Conservation (phyloP, 2,113 vertebrate species). For the Protobothrops flavoviridis region DNA sequence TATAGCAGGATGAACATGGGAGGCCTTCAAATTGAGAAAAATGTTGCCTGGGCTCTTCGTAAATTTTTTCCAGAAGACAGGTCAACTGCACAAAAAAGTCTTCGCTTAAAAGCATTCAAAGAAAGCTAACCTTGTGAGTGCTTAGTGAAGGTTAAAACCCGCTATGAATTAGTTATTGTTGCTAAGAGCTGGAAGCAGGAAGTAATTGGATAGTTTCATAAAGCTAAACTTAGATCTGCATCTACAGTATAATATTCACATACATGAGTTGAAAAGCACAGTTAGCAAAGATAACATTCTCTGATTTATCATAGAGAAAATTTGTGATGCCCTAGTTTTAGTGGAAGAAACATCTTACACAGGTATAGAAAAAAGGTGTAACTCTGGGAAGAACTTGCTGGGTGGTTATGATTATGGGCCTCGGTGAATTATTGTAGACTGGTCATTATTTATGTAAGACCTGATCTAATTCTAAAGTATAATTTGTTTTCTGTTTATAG, state of each 20-base stretch:
- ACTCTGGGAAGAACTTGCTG: background rate
- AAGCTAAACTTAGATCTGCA: background rate
- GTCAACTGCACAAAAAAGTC: background rate
- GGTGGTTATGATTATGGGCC: background rate
- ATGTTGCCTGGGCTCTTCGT: background rate
- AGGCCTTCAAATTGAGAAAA: too few species aligned
- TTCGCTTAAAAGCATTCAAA: background rate
- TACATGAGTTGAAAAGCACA: background rate
- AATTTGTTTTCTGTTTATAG: background rate
- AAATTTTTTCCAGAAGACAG: background rate
- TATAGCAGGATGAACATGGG: background rate
- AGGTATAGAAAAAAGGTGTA: background rate
- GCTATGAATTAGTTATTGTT: background rate
- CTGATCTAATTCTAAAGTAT: background rate
- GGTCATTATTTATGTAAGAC: background rate
- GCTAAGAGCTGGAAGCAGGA: background rate
- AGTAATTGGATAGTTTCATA: background rate
- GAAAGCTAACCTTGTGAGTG: background rate
- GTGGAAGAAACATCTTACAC: background rate
- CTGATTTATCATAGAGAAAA: background rate
- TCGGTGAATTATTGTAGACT: background rate
- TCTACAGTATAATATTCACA: background rate
- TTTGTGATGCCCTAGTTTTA: background rate
- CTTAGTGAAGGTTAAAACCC: background rate
- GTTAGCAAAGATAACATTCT: background rate